Evolutionary conservation across 2,797 vertebrate species (phyloP), one percentile per base, ranked within the genome.

Genomic region (Okamejei kenojei): DNA sequence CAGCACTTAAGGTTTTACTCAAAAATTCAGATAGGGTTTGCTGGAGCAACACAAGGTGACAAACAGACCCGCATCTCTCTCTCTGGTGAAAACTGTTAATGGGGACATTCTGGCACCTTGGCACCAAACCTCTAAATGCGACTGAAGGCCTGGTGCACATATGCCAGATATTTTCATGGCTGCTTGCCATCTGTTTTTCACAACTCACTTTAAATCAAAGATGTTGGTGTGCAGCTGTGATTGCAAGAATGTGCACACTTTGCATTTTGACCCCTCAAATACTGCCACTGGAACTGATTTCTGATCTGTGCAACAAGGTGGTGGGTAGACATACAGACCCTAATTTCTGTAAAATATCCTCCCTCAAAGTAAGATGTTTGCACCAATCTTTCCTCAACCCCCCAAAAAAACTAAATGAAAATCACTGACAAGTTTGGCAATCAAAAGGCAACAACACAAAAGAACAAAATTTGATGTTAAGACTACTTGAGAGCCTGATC

Each of bases 371-470:
- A 84, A 86, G 3, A 63, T 13, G 61, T 7, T 19, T n/a, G 54
- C 54, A 23, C n/a, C 7, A 81, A 81, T 81, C 45, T 45, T 0
- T 15, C 79, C 79, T 38, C 6, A 21, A 21, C 10, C n/a, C 74
- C 21, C 45, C 23, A 58, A 82, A 82, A 54, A n/a, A 88, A 65
- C 17, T 29, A 63, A 73, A 35, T 73, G 26, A 54, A 45, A 76
- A 73, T 74, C 35, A 92, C 88, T 11, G 71, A 92, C 90, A 92
- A 92, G 90, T 92, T 92, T 92, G 65, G 90, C 90, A 76, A 73
- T 26, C 68, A 91, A 71, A 76, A 74, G 61, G 71, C 90, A 92
- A 26, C 38, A 71, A 71, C 88, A 73, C 88, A 91, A 88, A 74
- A 74, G 68, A 92, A 92, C 38, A 74, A 88, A 88, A 76, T 76